phyloP scores from a whole-genome alignment of 2,113 vertebrate species.

The Cyprichromis sp. region DNA sequence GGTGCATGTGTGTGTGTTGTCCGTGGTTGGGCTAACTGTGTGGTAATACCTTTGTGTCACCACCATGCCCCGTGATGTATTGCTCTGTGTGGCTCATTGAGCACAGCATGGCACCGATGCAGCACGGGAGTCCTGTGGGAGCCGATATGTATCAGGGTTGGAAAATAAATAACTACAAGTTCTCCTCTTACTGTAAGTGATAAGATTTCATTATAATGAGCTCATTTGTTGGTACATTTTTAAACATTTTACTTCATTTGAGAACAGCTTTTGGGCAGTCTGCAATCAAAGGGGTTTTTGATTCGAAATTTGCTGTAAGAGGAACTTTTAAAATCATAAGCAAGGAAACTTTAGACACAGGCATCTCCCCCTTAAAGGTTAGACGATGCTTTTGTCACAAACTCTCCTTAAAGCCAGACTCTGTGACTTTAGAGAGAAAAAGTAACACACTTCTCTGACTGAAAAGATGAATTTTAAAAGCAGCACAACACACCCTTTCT shows the following conservation, averaged over 20 bases:
- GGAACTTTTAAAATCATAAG: background rate
- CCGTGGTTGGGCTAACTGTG: background rate
- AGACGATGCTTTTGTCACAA: background rate
- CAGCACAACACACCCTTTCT: background rate
- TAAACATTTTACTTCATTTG: background rate
- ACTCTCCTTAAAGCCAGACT: background rate
- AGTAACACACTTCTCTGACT: background rate
- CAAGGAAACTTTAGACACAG: background rate
- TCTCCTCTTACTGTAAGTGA: background rate
- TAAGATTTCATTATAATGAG: background rate
- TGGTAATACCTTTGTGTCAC: slow-evolving; percentile 27
- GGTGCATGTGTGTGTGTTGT: slow-evolving; percentile 22
- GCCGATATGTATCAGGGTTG: background rate
- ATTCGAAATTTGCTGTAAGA: background rate
- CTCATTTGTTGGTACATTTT: background rate
- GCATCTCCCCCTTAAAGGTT: background rate
- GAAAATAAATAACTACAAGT: background rate
- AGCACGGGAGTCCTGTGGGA: background rate
- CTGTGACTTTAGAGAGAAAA: background rate
- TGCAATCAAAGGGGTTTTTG: background rate
- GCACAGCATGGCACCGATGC: background rate
- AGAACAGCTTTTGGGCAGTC: accelerated
- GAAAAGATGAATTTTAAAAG: background rate
- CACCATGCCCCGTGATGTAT: background rate
- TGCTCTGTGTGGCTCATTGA: background rate